Evolutionary conservation across 2,113 vertebrate genomes (phyloP).

Genomic region (Colaptes auratus): DNA sequence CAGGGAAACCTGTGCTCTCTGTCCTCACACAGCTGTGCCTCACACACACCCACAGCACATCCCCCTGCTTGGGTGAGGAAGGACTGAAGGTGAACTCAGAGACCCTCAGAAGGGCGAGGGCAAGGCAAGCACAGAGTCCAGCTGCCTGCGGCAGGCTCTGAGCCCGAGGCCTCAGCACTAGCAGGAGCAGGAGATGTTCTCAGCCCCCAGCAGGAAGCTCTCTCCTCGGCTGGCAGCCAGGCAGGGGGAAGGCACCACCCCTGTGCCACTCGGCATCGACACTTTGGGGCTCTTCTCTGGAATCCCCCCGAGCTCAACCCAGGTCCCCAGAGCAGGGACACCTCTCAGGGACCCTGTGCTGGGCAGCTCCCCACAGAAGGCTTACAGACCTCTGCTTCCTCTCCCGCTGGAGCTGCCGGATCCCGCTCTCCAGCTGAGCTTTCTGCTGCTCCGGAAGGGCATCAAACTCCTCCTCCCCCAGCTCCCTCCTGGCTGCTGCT

Average conservation of each 20-base stretch:
- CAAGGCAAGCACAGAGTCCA: background rate
- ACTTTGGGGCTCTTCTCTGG: background rate
- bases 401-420: conserved; percentile 55
- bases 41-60: background rate
- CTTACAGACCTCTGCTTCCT: conserved; percentile 77
- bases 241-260: background rate
- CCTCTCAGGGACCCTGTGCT: background rate
- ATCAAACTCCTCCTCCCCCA: conserved; percentile 85
- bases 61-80: background rate
- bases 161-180: too few relatives aligned
- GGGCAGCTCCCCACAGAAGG: background rate
- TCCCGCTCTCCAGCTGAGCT: conserved; percentile 28
- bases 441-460: conserved; percentile 80
- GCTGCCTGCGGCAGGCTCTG: too few relatives aligned
- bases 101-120: accelerated
- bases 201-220: background rate
- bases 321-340: background rate
- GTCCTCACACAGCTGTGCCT: background rate
- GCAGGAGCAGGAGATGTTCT: background rate
- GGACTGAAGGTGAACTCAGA: background rate
- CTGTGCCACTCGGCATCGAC: background rate
- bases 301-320: background rate
- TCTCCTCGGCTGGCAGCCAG: background rate
- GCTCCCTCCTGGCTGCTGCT: conserved; percentile 55
- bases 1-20: background rate